Evolutionary conservation across 2,113 vertebrate genomes (phyloP), one percentile per base, ranked within the genome.

Genomic region (Callionymus lyra): DNA sequence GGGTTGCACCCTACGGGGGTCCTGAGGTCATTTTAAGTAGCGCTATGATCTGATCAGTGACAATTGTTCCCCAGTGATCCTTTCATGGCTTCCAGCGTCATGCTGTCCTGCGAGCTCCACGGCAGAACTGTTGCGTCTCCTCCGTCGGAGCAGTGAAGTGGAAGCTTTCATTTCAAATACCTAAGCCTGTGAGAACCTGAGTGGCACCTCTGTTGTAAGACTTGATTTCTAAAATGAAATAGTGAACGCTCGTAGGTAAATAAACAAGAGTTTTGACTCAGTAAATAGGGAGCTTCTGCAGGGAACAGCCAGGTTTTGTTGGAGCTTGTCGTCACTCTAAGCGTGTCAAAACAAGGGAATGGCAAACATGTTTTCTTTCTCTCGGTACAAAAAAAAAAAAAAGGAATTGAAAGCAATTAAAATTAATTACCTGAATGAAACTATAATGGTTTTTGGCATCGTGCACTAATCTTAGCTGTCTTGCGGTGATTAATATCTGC

Each of bases 401-500:
- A 72, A 39, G 46, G 21, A 70, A 63, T 59, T 61, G 41, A 69
- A 66, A 52, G 73, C 71, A 81, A 85, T 87, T 81, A 80, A 80
- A 83, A 78, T 69, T 68, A 82, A 82, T 82, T 61, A 79, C 71
- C 47, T 63, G 50, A 69, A 63, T 77, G 70, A 79, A 81, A 79
- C 68, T 67, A 52, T 74, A 75, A 79, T 75, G 56, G 68, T 15
- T 80, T 72, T 63, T 84, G 81, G 78, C 80, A 83, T 64, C 55
- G 34, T 55, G 31, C 2, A 46, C 49, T 41, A 66, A 64, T 65
- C 69, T 52, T 35, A 41, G 52, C 57, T 68, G 70, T 63, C 65
- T 82, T 33, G 12, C 34, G 63, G 65, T 70, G 73, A 72, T 70
- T 63, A 76, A 75, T 79, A 68, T 46, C 11, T 59, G 63, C 59